Base-by-base conservation (phyloP, 2,888 invertebrate genomes). In the Capitulum mitella region DNA sequence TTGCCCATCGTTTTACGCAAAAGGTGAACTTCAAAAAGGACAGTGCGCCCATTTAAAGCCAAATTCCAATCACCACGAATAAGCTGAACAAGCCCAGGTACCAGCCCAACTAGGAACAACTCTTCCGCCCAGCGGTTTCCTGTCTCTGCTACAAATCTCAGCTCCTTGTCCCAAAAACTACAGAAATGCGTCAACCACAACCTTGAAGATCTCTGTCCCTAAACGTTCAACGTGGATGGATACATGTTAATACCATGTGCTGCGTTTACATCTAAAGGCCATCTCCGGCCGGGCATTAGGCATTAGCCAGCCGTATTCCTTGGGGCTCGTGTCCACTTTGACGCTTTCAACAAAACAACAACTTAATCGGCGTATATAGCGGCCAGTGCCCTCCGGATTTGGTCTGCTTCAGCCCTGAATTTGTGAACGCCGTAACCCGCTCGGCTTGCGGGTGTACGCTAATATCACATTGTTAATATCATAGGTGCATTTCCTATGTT, bases 381-480 rank as follows among this genome's bases (percentile, higher is more conserved):
- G 6, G 22, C 22, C 54, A 26, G 26, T 5, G 54, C 54, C 54
- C 43, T 43, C 6, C 43, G 43, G 43, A 12, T 43, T 8, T 12
- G 43, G 43, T 43, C 6, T 54, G 5, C n/a, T n/a, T 26, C 3
- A 54, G 10, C 26, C 54, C 54, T 54, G 54, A n/a, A n/a, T n/a
- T 51, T 16, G 54, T 1, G n/a, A 54, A 22, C n/a, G 54, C 16
- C n/a, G 6, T 1, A 6, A 22, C 10, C 54, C 54, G 22, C 22
- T 6, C n/a, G 26, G n/a, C 54, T n/a, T 37, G 37, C 26, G 22
- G 19, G 37, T 70, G 34, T 16, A 8, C 58, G 10, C 58, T 29
- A 29, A 70, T 70, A 70, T 70, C 70, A 70, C 70, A 37, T 16
- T 37, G 70, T 70, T 70, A 70, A 70, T 70, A 70, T 70, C 70